Evolutionary conservation across 2,888 invertebrate genomes (phyloP), one percentile per base, ranked within the genome.

Genomic region (Tetrapedia diversipes): DNA sequence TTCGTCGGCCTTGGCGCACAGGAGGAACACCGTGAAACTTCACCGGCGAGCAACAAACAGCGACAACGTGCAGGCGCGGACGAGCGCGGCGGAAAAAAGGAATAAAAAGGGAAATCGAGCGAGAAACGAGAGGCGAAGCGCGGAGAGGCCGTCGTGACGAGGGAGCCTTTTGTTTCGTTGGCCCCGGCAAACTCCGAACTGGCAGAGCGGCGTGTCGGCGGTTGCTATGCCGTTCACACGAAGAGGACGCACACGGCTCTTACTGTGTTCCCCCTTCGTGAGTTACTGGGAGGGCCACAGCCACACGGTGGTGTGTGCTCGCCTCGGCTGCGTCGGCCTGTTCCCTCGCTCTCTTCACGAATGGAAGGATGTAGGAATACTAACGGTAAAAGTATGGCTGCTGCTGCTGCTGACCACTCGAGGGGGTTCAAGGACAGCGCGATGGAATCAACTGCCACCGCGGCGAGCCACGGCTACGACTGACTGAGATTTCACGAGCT

Each of bases 381-480:
- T 89, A 90, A 90, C 90, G 90, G 90, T 90, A 89, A 89, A 89
- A 87, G 88, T 87, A 87, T 86, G 87, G 81, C 86, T 86, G 86
- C 84, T 86, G 86, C 86, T 86, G 81, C 86, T 86, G 86, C 84
- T 86, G 86, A 84, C 84, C 84, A 80, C 71, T 80, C 78, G 75
- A 82, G 84, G 84, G 84, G 89, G 89, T 90, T 90, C 90, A 90
- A 90, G 90, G 90, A 88, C 90, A 90, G 77, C 82, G n/a, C 81
- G 84, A n/a, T 57, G 85, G 81, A 87, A 88, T 86, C 84, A 82
- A 83, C 81, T 84, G 84, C 73, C 79, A 81, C 69, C 71, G 68
- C 80, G 71, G 68, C 63, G n/a, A 16, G 8, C 16, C 27, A 29
- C 27, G 27, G 16, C 27, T 27, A 4, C 16, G 49, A 39, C 16